These are phyloP conservation scores for Zygogramma bicolorata DNA, from an alignment of 2,888 invertebrate genomes.

Conservation along the genomic window DNA sequence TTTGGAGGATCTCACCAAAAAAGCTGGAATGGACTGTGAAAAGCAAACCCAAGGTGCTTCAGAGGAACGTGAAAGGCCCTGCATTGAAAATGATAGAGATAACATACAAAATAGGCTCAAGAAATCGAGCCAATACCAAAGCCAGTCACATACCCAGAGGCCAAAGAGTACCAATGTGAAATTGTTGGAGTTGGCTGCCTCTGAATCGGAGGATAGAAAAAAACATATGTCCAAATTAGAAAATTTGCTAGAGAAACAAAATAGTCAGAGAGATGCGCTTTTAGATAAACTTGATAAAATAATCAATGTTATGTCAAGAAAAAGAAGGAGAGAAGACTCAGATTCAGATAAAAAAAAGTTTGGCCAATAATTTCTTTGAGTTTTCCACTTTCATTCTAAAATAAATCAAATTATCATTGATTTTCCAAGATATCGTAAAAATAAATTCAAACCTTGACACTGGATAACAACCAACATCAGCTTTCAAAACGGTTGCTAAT, in stretches of 20 bases:
- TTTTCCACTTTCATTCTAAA: not conserved
- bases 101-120: not conserved
- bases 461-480: not conserved
- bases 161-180: not conserved
- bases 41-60: not conserved
- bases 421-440: not conserved
- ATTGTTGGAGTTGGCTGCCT: not conserved
- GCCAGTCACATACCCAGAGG: not conserved
- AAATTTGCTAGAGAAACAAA: not conserved
- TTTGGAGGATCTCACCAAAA: not conserved
- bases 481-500: not conserved
- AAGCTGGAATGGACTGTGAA: not conserved
- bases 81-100: not conserved
- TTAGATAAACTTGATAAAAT: not conserved
- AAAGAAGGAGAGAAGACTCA: not conserved
- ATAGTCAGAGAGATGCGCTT: not conserved
- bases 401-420: not conserved
- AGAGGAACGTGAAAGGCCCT: not conserved
- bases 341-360: not conserved
- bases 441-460: not conserved
- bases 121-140: not conserved
- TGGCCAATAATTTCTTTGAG: not conserved
- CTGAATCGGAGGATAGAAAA: not conserved
- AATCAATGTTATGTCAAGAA: slow-evolving; percentile 1
- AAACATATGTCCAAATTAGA: not conserved